These are phyloP conservation scores for Holotrichia oblita DNA, from an alignment of 1,140 invertebrate species.

Conservation along the genomic window DNA sequence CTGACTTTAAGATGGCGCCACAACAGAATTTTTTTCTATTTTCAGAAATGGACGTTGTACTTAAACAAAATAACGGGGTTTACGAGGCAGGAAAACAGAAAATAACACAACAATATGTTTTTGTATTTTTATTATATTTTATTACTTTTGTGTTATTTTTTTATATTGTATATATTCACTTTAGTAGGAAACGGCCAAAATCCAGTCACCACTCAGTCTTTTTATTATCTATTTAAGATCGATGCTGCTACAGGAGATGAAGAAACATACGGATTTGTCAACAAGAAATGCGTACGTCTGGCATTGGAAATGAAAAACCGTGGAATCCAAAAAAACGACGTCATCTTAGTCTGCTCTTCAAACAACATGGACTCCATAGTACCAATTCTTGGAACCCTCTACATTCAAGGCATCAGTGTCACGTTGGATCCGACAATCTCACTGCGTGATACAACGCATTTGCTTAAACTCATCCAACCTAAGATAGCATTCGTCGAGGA, in stretches of 20 bases:
- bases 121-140: no score
- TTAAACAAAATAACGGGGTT: no score
- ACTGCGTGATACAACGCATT: conserved; percentile 47
- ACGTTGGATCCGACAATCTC: conserved; percentile 43
- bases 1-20: no score
- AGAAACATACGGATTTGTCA: conserved; percentile 56
- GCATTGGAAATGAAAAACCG: conserved; percentile 54
- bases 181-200: no score
- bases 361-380: conserved; percentile 57
- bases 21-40: no score
- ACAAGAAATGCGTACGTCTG: conserved; percentile 54
- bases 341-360: conserved; percentile 56
- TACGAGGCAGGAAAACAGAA: no score
- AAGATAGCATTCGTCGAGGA: conserved; percentile 59
- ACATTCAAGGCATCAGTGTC: conserved; percentile 48
- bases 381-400: conserved; percentile 56
- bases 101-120: no score
- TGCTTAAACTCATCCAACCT: conserved; percentile 57
- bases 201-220: no score
- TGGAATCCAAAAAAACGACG: conserved; percentile 55
- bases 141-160: no score
- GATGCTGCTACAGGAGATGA: conserved; percentile 57
- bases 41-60: no score
- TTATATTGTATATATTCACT: no score
- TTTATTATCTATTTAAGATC: conserved; percentile 50